These are phyloP conservation scores for Martes martes DNA, from an alignment of 2,113 vertebrate species.

Conservation along the genomic window DNA sequence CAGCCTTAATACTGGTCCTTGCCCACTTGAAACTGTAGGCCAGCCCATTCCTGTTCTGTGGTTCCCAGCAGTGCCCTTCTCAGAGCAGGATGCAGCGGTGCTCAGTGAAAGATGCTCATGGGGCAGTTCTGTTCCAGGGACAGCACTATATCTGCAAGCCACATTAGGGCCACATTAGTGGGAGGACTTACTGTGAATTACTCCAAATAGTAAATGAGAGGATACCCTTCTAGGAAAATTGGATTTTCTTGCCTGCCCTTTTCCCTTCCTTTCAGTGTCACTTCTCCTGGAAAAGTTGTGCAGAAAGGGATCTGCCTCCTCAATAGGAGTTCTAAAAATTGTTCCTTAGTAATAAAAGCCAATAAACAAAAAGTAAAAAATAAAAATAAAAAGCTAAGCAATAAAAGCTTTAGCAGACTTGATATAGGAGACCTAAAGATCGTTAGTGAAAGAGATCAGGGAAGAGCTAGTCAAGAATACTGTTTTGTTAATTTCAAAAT, in stretches of 20 bases:
- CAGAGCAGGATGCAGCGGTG: not conserved
- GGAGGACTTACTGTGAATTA: not conserved
- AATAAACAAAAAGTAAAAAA: not conserved
- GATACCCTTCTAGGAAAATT: not conserved
- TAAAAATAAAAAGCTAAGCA: not conserved
- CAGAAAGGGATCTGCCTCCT: not conserved
- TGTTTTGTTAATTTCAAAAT: conserved; percentile 9
- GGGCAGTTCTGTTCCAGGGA: not conserved
- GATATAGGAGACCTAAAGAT: not conserved
- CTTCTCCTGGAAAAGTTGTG: not conserved
- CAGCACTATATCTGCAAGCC: not conserved
- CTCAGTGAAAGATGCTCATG: not conserved
- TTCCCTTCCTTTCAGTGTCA: not conserved
- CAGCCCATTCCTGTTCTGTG: not conserved
- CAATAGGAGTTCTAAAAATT: not conserved
- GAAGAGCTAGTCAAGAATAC: not conserved
- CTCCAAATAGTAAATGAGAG: not conserved
- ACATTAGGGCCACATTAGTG: not conserved
- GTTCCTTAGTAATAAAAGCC: not conserved
- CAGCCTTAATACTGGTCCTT: not conserved
- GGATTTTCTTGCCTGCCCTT: not conserved
- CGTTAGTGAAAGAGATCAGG: not conserved
- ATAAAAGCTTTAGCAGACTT: not conserved
- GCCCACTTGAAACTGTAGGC: not conserved
- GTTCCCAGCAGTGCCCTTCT: not conserved